These are phyloP conservation scores for Heterochromis multidens DNA, from an alignment of 2,113 vertebrate genomes.

Conservation along the genomic window DNA sequence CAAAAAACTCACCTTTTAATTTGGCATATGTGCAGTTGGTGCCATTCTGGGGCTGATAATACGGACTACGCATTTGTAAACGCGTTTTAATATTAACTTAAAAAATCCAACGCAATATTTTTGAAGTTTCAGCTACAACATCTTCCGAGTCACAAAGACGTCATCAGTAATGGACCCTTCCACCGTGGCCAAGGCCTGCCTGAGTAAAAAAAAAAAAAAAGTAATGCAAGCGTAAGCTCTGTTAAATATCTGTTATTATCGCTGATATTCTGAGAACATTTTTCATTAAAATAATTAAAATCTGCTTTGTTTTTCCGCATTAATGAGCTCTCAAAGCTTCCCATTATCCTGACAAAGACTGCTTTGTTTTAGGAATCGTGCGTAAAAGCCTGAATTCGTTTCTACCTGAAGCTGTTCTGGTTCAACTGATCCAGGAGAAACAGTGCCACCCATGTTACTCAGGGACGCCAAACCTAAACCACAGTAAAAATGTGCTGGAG, in stretches of 20 bases:
- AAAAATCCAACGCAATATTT: neutral
- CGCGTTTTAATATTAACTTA: neutral
- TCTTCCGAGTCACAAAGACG: constrained; percentile 49
- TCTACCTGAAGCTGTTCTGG: neutral
- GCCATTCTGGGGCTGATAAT: constrained; percentile 35
- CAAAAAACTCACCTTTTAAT: constrained; percentile 55
- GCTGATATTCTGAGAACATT: neutral
- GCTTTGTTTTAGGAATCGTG: neutral
- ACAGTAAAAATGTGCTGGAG: neutral
- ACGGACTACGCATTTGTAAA: constrained; percentile 19
- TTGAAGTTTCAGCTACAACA: constrained; percentile 25
- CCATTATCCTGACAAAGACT: neutral
- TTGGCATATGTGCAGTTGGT: constrained; percentile 25
- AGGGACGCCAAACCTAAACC: neutral
- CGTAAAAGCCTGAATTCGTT: neutral
- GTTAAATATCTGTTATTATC: neutral
- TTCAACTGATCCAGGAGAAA: neutral
- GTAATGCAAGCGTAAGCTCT: neutral
- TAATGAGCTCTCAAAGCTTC: neutral
- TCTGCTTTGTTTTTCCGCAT: neutral
- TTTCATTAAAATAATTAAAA: neutral
- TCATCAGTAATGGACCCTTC: constrained; percentile 42
- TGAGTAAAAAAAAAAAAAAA: constrained; percentile 9
- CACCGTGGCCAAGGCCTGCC: constrained; percentile 10
- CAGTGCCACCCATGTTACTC: neutral